phyloP scores from a whole-genome alignment of 2,113 vertebrate species.

The Xenopus laevis region DNA sequence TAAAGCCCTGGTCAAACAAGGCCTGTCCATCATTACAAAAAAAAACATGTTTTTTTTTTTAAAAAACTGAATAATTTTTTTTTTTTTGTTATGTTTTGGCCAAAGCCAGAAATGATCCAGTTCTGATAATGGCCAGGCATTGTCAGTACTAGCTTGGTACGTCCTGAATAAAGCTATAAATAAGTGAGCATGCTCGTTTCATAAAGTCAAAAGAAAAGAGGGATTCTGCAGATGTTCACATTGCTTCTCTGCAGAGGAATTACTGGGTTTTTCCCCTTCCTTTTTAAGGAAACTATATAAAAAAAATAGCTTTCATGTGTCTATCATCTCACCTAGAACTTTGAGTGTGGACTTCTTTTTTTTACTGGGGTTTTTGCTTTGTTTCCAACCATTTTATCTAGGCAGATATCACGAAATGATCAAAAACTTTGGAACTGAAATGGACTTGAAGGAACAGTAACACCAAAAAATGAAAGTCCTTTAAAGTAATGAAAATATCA shows the following conservation, averaged over 20 bases:
- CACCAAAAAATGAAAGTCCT: too few species aligned
- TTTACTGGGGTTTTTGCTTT: too few species aligned
- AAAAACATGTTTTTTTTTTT: background rate
- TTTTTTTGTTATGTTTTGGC: background rate
- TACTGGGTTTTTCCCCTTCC: too few species aligned
- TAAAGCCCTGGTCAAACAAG: slow-evolving; percentile 27
- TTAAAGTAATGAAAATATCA: too few species aligned
- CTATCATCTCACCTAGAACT: too few species aligned
- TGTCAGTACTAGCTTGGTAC: background rate
- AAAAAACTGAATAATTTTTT: background rate
- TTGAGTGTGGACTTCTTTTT: too few species aligned
- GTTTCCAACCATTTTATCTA: too few species aligned
- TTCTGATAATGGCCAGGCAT: slow-evolving; percentile 5
- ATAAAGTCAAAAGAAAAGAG: background rate
- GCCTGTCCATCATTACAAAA: slow-evolving; percentile 15
- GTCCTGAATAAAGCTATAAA: background rate
- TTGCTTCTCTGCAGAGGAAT: background rate
- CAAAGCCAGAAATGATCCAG: slow-evolving; percentile 1
- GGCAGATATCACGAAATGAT: too few species aligned
- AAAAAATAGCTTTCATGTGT: too few species aligned
- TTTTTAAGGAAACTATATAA: background rate
- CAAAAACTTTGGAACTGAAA: too few species aligned
- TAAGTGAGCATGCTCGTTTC: background rate
- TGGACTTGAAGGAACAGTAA: too few species aligned
- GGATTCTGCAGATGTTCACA: background rate